These are phyloP conservation scores for Odontothrips loti DNA, from an alignment of 2,888 invertebrate genomes.

Conservation along the genomic window DNA sequence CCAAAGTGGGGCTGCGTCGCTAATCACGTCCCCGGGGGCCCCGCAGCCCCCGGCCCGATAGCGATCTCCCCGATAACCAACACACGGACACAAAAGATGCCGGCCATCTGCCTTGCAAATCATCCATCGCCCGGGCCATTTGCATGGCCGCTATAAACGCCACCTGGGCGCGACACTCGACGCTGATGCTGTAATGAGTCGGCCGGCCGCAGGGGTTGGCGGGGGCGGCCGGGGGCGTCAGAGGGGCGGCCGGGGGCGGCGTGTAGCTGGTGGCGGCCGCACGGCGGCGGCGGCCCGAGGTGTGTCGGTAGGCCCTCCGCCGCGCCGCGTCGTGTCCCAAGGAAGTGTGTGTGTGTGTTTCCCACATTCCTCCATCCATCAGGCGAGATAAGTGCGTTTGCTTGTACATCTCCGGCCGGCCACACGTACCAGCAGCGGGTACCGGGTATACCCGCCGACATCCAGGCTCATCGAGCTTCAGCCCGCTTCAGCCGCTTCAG, in stretches of 20 bases:
- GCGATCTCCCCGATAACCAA: not conserved
- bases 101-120: conserved; percentile 19
- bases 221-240: too few species aligned
- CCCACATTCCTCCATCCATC: conserved; percentile 24
- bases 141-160: not conserved
- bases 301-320: too few species aligned
- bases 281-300: too few species aligned
- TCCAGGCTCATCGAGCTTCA: conserved; percentile 1
- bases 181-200: too few species aligned
- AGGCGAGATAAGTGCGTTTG: conserved; percentile 24
- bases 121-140: not conserved
- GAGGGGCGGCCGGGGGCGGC: too few species aligned
- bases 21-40: not conserved
- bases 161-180: too few species aligned
- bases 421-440: not conserved
- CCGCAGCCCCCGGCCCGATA: not conserved
- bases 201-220: too few species aligned
- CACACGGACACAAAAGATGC: not conserved
- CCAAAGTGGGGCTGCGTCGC: too few species aligned
- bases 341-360: conserved; percentile 10
- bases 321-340: too few species aligned
- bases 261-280: too few species aligned
- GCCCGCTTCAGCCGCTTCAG: not conserved
- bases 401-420: not conserved
- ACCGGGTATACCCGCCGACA: not conserved